Evolutionary conservation across 2,888 invertebrate genomes (phyloP).

Genomic region (Ctenicera cuprea): DNA sequence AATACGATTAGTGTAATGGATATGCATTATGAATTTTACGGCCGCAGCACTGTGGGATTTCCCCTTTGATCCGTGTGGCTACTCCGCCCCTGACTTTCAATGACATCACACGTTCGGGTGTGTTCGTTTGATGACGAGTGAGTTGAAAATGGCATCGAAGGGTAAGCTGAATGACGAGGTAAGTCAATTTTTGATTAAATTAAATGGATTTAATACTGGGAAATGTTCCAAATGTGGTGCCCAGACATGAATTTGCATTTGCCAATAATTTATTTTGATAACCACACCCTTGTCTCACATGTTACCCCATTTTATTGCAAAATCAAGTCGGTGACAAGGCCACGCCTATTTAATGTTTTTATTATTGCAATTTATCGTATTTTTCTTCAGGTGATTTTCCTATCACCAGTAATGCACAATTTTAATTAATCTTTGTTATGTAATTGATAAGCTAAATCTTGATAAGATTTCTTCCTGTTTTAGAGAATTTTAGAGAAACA

Average conservation of each 20-base stretch:
- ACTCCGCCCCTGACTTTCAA: no score
- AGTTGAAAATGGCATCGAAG: conserved; percentile 67
- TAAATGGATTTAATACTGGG: conserved; percentile 19
- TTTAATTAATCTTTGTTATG: neutral
- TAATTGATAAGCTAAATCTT: neutral
- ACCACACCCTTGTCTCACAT: neutral
- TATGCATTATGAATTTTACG: no score
- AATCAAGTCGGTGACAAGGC: conserved; percentile 60
- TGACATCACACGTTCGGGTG: conserved; percentile 28
- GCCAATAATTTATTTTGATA: neutral
- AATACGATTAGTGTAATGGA: no score
- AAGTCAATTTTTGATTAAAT: conserved; percentile 58
- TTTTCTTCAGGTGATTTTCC: conserved; percentile 50
- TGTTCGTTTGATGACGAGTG: conserved; percentile 41
- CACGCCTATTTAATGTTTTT: conserved; percentile 67
- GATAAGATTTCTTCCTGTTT: neutral
- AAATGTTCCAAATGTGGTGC: conserved; percentile 31
- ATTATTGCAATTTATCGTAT: conserved; percentile 27
- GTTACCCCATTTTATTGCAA: conserved; percentile 14
- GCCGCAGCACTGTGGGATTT: no score
- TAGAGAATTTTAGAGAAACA: neutral
- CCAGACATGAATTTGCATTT: conserved; percentile 22
- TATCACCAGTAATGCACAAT: neutral
- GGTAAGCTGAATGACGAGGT: conserved; percentile 70
- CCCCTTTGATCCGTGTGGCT: no score